Base-by-base conservation (phyloP, 2,113 vertebrate species). In the Bostrychus sinensis region DNA sequence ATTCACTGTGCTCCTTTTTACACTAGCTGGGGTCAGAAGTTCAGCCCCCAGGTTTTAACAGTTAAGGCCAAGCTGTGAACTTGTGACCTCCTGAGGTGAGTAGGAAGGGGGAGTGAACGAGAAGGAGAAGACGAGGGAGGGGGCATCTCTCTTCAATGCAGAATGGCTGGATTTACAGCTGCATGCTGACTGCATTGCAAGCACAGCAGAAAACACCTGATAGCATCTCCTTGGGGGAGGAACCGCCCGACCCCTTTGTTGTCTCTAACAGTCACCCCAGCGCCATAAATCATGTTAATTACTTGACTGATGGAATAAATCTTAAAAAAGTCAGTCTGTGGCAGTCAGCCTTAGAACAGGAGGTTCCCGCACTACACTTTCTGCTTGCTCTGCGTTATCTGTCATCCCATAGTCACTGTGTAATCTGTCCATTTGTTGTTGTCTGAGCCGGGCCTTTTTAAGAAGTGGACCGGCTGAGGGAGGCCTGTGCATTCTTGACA, bases 131-230 rank as follows among this genome's bases (percentile, higher is more conserved):
- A 75, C 37, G 39, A 43, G 30, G 55, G 41, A 56, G 53, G 66
- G 58, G 66, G 73, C 70, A 81, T 72, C 70, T 68, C 62, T 84
- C 86, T 85, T 90, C 81, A 89, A 89, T 92, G 88, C 82, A 88
- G 85, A 90, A 86, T 78, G 87, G 81, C 81, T 92, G 83, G 83
- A 92, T 93, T 93, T 93, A 92, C 91, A 92, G 89, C 91, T 89
- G 87, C 89, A 86, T 92, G 91, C 88, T 86, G 89, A 89, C 90
- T 87, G 80, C 90, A 84, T 70, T 90, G 90, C 91, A 87, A 90
- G 89, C 89, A 78, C 90, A 92, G 91, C 92, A 92, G 89, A 92
- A 92, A 92, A 89, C 91, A 91, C 89, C 91, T 92, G 91, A 93
- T 92, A 92, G 86, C 85, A 92, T 92, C 91, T 92, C 89, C 88